phyloP scores from a whole-genome alignment of 35 echinoderm and acorn worm species.

The Anneissia japonica region DNA sequence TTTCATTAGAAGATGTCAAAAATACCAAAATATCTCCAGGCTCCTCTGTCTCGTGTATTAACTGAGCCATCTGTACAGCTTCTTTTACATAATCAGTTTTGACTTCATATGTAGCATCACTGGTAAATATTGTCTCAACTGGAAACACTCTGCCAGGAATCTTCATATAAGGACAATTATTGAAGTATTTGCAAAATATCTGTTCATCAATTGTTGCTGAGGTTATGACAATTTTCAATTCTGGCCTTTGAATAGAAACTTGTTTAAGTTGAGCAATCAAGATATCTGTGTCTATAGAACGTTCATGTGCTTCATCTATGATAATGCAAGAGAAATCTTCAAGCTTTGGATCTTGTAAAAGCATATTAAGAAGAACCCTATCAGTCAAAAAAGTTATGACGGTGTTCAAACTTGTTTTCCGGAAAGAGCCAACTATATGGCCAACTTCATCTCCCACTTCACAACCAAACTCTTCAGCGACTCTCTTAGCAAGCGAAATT shows the following conservation, averaged over 20 bases:
- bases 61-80: conserved; percentile 8
- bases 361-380: conserved; percentile 15
- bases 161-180: not conserved
- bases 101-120: not conserved
- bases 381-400: conserved; percentile 35
- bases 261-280: conserved; percentile 32
- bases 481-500: not conserved
- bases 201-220: conserved; percentile 41
- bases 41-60: not conserved
- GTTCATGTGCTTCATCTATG: conserved; percentile 41
- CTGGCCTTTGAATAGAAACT: not conserved
- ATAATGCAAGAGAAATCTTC: conserved; percentile 11
- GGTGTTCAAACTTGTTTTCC: conserved; percentile 3
- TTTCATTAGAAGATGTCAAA: conserved; percentile 35
- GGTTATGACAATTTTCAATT: conserved; percentile 31
- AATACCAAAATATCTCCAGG: conserved; percentile 38
- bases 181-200: conserved; percentile 22
- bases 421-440: conserved; percentile 6
- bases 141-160: conserved; percentile 35
- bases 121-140: not conserved
- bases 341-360: conserved; percentile 19
- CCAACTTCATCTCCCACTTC: not conserved
- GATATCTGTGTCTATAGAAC: conserved; percentile 50
- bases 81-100: conserved; percentile 17
- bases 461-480: not conserved